A percentile compares a stretch with the other conserved stretches of the same genome.
Conservation (phyloP, 2,113 vertebrate species). For the Aptenodytes patagonicus region DNA sequence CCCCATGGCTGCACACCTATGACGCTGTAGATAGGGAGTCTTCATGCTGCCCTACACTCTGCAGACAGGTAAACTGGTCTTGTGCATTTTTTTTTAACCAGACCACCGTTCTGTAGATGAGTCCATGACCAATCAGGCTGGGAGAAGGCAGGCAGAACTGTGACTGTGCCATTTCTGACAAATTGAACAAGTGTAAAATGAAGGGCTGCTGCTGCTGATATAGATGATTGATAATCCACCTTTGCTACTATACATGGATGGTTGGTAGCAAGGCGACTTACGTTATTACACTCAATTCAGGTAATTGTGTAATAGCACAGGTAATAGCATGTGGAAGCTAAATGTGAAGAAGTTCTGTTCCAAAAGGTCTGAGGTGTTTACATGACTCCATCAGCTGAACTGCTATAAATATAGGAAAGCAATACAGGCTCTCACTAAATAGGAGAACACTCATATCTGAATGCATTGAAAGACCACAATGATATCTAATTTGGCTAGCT, state of each 20-base stretch:
- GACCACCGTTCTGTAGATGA: background rate
- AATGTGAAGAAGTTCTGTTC: background rate
- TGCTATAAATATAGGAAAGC: background rate
- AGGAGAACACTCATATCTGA: background rate
- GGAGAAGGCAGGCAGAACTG: background rate
- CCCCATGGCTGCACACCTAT: background rate
- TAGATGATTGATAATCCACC: background rate
- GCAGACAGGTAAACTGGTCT: background rate
- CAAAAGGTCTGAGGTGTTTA: background rate
- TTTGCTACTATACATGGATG: accelerated
- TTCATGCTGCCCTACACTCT: background rate
- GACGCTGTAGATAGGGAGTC: background rate
- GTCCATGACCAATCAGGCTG: background rate
- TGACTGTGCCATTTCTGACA: background rate
- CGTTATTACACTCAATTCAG: background rate
- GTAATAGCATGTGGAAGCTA: background rate
- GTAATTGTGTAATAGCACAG: background rate
- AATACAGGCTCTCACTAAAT: background rate
- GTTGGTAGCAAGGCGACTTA: background rate
- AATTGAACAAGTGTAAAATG: background rate
- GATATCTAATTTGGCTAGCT: background rate
- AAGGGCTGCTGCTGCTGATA: background rate
- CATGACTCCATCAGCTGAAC: background rate
- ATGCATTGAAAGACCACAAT: background rate
- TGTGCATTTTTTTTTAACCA: background rate